Evolutionary conservation across 1,140 invertebrate species (phyloP).

Genomic region (Meloidogyne exigua): DNA sequence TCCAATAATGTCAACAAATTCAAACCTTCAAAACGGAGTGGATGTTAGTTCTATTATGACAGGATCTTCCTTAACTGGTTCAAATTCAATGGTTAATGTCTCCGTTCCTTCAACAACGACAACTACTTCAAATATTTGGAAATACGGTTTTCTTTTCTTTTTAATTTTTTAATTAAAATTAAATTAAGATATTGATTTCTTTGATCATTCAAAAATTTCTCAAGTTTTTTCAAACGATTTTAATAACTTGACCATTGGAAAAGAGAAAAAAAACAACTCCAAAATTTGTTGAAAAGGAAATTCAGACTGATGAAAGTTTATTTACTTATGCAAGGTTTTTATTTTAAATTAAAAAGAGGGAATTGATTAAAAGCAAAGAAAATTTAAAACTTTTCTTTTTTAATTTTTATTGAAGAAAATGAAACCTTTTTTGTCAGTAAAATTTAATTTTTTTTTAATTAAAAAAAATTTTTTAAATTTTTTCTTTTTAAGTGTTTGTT

Average conservation of each 20-base stretch:
- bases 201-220: slow-evolving; percentile 13
- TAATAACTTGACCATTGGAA: not conserved
- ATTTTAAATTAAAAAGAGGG: not conserved
- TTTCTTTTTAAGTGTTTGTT: not conserved
- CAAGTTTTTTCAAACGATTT: slow-evolving; percentile 1
- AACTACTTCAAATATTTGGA: slow-evolving; percentile 20
- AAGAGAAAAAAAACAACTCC: slow-evolving; percentile 1
- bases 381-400: too few relatives aligned
- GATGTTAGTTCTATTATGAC: not conserved
- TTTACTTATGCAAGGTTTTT: not conserved
- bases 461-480: not conserved
- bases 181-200: slow-evolving; percentile 6
- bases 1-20: not conserved
- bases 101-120: not conserved
- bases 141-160: not conserved
- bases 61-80: not conserved
- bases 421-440: too few relatives aligned
- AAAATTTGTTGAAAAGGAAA: slow-evolving; percentile 20
- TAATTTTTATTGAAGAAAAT: too few relatives aligned
- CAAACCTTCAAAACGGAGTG: not conserved
- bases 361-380: too few relatives aligned
- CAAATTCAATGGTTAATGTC: not conserved
- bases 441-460: too few relatives aligned
- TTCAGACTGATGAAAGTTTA: slow-evolving; percentile 27
- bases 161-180: not conserved